Evolutionary conservation across 2,888 invertebrate species (phyloP).

Genomic region (Ichneumoninae sp.): DNA sequence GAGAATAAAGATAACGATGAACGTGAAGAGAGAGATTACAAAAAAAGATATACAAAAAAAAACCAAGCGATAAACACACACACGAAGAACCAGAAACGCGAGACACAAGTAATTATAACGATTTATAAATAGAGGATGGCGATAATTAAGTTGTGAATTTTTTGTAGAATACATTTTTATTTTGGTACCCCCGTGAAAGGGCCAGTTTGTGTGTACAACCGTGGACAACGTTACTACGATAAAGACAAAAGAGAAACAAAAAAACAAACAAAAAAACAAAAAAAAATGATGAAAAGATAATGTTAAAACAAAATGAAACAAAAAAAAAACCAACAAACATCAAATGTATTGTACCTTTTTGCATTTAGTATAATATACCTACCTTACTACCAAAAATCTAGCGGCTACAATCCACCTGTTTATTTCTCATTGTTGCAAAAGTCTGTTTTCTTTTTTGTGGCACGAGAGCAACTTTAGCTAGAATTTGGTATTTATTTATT

Average conservation of each 20-base stretch:
- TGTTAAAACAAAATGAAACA: slow-evolving; percentile 71
- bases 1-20: slow-evolving; percentile 29
- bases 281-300: slow-evolving; percentile 69
- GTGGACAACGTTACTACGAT: slow-evolving; percentile 76
- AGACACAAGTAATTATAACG: slow-evolving; percentile 75
- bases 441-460: slow-evolving; percentile 4
- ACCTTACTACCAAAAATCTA: slow-evolving; percentile 78
- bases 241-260: slow-evolving; percentile 61
- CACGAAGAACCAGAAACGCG: slow-evolving; percentile 57
- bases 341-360: slow-evolving; percentile 82
- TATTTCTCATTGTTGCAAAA: slow-evolving; percentile 44
- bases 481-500: slow-evolving; percentile 23
- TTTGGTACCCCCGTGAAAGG: slow-evolving; percentile 70
- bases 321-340: slow-evolving; percentile 74
- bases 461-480: not conserved
- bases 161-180: slow-evolving; percentile 79
- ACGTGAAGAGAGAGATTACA: slow-evolving; percentile 37
- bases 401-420: slow-evolving; percentile 38
- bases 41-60: slow-evolving; percentile 65
- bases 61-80: slow-evolving; percentile 59
- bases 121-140: slow-evolving; percentile 76
- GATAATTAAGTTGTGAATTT: slow-evolving; percentile 79
- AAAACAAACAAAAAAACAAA: slow-evolving; percentile 36
- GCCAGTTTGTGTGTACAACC: slow-evolving; percentile 77
- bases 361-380: slow-evolving; percentile 83